phyloP scores from a whole-genome alignment of 2,888 invertebrate species.

The Drosophila meridiana region DNA sequence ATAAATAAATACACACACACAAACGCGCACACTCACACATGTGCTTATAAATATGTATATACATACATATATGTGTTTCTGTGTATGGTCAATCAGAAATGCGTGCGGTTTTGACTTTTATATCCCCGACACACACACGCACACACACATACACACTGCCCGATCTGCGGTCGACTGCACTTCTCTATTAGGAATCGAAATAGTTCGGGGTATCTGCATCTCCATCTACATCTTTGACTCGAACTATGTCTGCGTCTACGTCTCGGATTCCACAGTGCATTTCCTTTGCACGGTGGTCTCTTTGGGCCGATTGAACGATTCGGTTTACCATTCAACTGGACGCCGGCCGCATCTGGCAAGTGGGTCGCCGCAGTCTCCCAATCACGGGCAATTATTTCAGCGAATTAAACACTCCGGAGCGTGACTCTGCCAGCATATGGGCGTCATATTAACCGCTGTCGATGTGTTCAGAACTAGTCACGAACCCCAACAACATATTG shows the following conservation, averaged over 20 bases:
- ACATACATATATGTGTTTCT: slow-evolving; percentile 8
- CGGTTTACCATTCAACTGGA: slow-evolving; percentile 21
- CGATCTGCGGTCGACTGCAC: slow-evolving; percentile 26
- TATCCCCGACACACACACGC: slow-evolving; percentile 14
- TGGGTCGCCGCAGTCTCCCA: slow-evolving; percentile 29
- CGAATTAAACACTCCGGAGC: slow-evolving; percentile 46
- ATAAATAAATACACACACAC: slow-evolving; percentile 58
- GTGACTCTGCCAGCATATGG: slow-evolving; percentile 63
- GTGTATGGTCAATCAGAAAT: slow-evolving; percentile 62
- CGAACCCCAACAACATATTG: slow-evolving; percentile 45
- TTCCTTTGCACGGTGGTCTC: slow-evolving; percentile 57
- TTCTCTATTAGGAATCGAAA: slow-evolving; percentile 23
- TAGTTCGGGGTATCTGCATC: slow-evolving; percentile 19
- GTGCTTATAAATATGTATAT: background rate
- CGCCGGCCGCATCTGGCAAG: slow-evolving; percentile 34
- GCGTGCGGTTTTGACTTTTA: slow-evolving; percentile 56
- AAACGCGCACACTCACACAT: background rate
- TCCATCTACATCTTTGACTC: slow-evolving; percentile 11
- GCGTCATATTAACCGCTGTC: slow-evolving; percentile 47
- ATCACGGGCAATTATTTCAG: slow-evolving; percentile 35
- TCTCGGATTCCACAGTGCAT: slow-evolving; percentile 36
- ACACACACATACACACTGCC: background rate
- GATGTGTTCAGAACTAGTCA: slow-evolving; percentile 53
- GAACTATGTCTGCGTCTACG: background rate
- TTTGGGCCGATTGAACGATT: slow-evolving; percentile 14